These are phyloP conservation scores for Aphelocoma californica DNA, from an alignment of 2,797 vertebrate species.

Conservation along the genomic window DNA sequence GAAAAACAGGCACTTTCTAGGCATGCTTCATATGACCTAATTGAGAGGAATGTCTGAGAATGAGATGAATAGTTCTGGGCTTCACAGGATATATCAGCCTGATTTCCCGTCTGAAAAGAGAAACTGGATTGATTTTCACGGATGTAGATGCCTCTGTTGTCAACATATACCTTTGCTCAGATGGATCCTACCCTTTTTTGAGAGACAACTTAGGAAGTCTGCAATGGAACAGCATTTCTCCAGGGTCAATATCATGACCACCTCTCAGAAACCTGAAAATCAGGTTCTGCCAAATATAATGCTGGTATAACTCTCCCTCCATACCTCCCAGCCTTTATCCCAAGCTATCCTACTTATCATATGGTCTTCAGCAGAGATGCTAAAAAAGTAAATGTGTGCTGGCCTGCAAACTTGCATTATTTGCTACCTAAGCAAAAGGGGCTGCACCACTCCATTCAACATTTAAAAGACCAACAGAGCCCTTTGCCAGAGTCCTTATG, in stretches of 20 bases:
- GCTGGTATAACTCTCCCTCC: not conserved
- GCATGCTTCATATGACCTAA: not conserved
- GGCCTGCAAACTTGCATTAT: not conserved
- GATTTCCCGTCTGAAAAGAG: not conserved
- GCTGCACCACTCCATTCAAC: not conserved
- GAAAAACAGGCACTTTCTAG: not conserved
- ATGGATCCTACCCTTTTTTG: not conserved
- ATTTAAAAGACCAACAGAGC: not conserved
- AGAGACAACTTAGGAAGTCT: not conserved
- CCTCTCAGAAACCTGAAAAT: not conserved
- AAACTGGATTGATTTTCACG: not conserved
- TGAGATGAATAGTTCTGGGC: not conserved
- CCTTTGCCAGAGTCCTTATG: not conserved
- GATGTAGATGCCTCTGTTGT: not conserved
- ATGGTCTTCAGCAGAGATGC: not conserved
- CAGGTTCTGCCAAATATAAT: not conserved
- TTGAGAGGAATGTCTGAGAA: not conserved
- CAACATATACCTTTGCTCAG: not conserved
- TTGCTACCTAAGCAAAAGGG: not conserved
- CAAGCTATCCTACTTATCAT: not conserved
- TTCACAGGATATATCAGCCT: not conserved
- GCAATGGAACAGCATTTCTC: rapidly evolving
- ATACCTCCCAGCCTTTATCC: not conserved
- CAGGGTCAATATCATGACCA: not conserved
- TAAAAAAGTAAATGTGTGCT: not conserved